A percentile compares a stretch with the other conserved stretches of the same genome.
These are phyloP conservation scores for Hypselothyrea guttata DNA, from an alignment of 2,888 invertebrate species.

Conservation along the genomic window DNA sequence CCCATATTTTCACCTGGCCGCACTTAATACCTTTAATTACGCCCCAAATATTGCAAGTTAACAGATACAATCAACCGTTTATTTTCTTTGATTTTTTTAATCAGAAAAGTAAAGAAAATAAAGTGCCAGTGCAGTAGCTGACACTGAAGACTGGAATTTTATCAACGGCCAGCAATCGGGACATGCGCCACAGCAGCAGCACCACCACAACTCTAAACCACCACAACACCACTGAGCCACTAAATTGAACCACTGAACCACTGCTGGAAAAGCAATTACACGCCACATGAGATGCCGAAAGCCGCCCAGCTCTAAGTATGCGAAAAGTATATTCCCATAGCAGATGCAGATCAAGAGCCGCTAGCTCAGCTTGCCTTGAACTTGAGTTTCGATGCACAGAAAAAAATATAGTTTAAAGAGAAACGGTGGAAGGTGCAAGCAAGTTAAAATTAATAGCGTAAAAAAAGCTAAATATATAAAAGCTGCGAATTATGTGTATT, in stretches of 20 bases:
- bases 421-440: no score
- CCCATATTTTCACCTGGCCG: constrained; percentile 40
- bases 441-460: no score
- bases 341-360: not conserved
- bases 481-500: no score
- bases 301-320: constrained; percentile 18
- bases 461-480: no score
- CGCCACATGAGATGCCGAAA: constrained; percentile 34
- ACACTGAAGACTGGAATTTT: constrained; percentile 57
- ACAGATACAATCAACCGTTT: constrained; percentile 55
- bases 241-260: constrained; percentile 13
- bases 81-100: constrained; percentile 32
- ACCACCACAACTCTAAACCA: no score
- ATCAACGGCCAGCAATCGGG: constrained; percentile 54
- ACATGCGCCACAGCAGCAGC: constrained; percentile 47
- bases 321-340: not conserved
- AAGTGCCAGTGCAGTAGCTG: constrained; percentile 31
- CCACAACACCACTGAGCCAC: constrained; percentile 8
- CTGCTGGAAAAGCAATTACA: constrained; percentile 65
- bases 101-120: constrained; percentile 66
- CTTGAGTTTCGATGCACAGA: constrained; percentile 27
- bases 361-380: constrained; percentile 64
- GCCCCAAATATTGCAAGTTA: constrained; percentile 64
- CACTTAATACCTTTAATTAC: constrained; percentile 74
- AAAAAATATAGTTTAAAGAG: no score